A percentile compares a stretch with the other conserved stretches of the same genome.
Conservation (phyloP, 2,797 vertebrate genomes). For the Sebastes minor region DNA sequence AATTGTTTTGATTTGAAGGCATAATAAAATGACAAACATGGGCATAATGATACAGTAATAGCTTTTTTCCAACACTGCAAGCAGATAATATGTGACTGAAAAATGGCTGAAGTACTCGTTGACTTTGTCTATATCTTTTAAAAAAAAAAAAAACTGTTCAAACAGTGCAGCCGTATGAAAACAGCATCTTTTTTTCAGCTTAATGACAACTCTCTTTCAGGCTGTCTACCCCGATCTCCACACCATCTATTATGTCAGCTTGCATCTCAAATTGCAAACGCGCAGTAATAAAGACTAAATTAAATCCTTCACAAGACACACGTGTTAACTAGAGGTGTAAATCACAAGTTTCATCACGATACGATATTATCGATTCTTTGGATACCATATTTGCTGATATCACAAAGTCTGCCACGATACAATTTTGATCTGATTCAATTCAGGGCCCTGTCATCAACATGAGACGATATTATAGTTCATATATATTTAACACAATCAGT, state of each 20-base stretch:
- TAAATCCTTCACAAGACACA: neutral
- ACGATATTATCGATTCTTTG: no score
- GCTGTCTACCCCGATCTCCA: neutral
- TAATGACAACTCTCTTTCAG: neutral
- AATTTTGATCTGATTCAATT: no score
- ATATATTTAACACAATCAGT: neutral
- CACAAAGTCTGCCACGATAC: no score
- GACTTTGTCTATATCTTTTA: neutral
- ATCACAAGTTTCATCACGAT: no score
- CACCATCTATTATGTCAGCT: neutral
- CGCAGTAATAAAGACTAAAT: neutral
- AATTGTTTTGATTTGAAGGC: slow-evolving; percentile 17
- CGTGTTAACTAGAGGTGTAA: no score
- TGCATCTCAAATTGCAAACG: neutral
- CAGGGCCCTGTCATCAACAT: no score
- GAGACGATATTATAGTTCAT: no score
- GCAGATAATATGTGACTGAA: neutral
- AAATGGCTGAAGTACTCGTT: neutral
- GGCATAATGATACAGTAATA: neutral
- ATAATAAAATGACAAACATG: slow-evolving; percentile 14
- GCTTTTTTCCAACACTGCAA: neutral
- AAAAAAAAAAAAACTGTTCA: neutral
- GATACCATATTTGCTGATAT: no score
- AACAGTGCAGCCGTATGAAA: neutral
- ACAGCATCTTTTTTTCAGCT: neutral